Conservation (phyloP, 2,113 vertebrate genomes). For the Mixornis gularis region DNA sequence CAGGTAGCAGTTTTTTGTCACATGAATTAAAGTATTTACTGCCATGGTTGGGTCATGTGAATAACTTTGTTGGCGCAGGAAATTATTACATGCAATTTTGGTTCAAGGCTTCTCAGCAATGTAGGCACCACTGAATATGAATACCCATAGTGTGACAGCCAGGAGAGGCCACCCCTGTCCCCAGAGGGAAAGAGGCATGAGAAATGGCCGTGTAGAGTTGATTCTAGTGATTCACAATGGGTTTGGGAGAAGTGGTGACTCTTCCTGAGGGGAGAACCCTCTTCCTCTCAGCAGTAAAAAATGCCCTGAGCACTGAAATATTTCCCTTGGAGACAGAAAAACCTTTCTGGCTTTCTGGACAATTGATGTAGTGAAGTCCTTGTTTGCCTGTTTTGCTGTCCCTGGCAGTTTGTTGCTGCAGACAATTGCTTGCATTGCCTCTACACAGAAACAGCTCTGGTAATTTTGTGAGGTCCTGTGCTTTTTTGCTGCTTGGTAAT, state of each 20-base stretch:
- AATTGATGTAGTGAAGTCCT: background rate
- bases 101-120: background rate
- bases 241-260: background rate
- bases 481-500: background rate
- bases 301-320: background rate
- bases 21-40: background rate
- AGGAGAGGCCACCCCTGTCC: background rate
- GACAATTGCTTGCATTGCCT: background rate
- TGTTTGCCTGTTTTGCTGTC: background rate
- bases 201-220: background rate
- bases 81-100: background rate
- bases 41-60: background rate
- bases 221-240: background rate
- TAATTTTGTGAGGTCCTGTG: background rate
- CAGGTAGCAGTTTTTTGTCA: background rate
- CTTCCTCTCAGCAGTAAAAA: background rate
- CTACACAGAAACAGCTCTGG: background rate
- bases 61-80: background rate
- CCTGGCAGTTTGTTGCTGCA: background rate
- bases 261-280: background rate
- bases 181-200: background rate
- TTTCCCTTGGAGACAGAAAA: background rate
- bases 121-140: background rate
- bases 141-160: background rate
- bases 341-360: slow-evolving; percentile 9